phyloP scores from a whole-genome alignment of 2,888 invertebrate genomes.

The Agriopis marginaria region DNA sequence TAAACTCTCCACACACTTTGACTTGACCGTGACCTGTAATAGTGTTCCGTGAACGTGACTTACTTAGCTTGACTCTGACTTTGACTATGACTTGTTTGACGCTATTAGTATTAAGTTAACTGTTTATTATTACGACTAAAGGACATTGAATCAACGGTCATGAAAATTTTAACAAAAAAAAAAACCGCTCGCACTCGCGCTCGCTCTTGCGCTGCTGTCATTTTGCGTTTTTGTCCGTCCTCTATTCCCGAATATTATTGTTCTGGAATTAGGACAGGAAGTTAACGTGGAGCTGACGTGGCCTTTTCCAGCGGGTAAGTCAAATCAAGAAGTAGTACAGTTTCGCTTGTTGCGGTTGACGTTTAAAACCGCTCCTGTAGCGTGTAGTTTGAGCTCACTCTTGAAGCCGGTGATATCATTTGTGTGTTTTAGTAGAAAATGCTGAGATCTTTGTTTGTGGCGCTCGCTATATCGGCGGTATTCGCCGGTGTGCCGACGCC shows the following conservation, averaged over 20 bases:
- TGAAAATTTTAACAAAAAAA: too few relatives aligned
- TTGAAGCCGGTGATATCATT: slow-evolving; percentile 31
- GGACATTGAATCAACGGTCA: too few relatives aligned
- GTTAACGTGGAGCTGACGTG: slow-evolving; percentile 79
- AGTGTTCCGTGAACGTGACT: too few relatives aligned
- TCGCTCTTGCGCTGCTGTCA: not conserved
- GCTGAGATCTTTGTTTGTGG: slow-evolving; percentile 71
- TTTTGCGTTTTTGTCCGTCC: slow-evolving; percentile 14
- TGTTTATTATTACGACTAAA: too few relatives aligned
- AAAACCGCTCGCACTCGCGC: too few relatives aligned
- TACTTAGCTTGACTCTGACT: too few relatives aligned
- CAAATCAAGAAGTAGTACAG: slow-evolving; percentile 20
- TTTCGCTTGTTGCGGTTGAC: not conserved
- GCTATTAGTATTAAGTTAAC: too few relatives aligned
- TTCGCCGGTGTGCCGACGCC: slow-evolving; percentile 89
- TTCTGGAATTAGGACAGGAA: slow-evolving; percentile 70
- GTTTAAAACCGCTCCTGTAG: not conserved
- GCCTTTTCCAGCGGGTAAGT: slow-evolving; percentile 56
- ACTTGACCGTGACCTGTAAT: too few relatives aligned
- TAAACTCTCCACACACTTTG: too few relatives aligned
- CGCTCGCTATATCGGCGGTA: slow-evolving; percentile 72
- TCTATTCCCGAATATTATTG: slow-evolving; percentile 51
- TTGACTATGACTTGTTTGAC: too few relatives aligned
- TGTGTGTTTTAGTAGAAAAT: slow-evolving; percentile 59
- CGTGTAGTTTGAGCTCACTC: not conserved